Evolutionary conservation across 2,888 invertebrate genomes (phyloP).

Genomic region (Charanyca ferruginea): DNA sequence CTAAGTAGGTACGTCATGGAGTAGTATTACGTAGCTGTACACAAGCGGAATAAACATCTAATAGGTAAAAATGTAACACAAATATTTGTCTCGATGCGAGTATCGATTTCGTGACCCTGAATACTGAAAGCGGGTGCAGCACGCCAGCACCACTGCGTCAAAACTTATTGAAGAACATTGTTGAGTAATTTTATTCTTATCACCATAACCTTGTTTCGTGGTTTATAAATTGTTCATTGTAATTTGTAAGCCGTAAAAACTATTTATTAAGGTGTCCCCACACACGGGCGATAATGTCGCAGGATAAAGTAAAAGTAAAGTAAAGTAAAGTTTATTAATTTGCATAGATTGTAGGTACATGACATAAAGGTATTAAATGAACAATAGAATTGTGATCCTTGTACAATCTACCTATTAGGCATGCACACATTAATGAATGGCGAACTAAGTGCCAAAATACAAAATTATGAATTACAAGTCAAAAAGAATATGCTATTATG

Average conservation of each 20-base stretch:
- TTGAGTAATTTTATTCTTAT: background rate
- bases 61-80: conserved; percentile 20
- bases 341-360: no score
- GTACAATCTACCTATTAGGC: no score
- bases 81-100: conserved; percentile 44
- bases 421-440: no score
- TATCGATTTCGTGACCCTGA: conserved; percentile 41
- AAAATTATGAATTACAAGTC: no score
- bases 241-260: background rate
- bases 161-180: background rate
- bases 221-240: background rate
- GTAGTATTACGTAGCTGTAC: conserved; percentile 17
- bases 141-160: conserved; percentile 15
- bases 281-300: no score
- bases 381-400: no score
- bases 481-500: no score
- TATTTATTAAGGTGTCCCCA: no score
- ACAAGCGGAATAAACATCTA: conserved; percentile 20
- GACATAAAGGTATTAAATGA: no score
- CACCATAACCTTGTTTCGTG: background rate
- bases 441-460: no score
- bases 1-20: conserved; percentile 19
- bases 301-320: no score
- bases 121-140: conserved; percentile 18
- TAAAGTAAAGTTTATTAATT: no score